Percentiles rank a stretch among this genome's conserved stretches.
phyloP scores from a whole-genome alignment of 2,888 invertebrate genomes.

The Adelognathus sp. region DNA sequence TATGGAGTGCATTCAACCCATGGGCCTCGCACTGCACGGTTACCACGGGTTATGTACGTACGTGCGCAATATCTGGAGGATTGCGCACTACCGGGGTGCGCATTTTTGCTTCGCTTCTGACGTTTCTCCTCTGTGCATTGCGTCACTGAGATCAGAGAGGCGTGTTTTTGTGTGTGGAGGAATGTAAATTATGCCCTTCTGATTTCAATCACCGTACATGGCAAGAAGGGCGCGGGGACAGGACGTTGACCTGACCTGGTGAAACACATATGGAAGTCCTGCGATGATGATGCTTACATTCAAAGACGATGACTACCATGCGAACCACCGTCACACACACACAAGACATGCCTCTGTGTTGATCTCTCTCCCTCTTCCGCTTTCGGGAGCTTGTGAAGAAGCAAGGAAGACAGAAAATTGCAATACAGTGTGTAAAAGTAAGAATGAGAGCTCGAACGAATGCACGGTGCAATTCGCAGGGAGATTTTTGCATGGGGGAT shows the following conservation, averaged over 20 bases:
- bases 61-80: constrained; percentile 74
- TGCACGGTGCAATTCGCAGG: constrained; percentile 72
- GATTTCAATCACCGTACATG: too few species aligned
- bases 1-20: constrained; percentile 59
- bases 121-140: constrained; percentile 4
- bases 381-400: not conserved
- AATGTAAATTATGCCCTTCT: too few species aligned
- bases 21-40: constrained; percentile 24
- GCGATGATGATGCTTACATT: constrained; percentile 28
- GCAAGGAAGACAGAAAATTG: constrained; percentile 30
- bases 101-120: constrained; percentile 16
- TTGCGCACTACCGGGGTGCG: constrained; percentile 61
- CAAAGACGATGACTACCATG: constrained; percentile 1
- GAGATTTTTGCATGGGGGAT: constrained; percentile 73
- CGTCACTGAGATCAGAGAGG: too few species aligned
- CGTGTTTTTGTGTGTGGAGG: too few species aligned
- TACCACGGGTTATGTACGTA: constrained; percentile 13
- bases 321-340: not conserved
- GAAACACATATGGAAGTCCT: constrained; percentile 74
- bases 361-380: not conserved
- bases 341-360: not conserved
- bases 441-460: constrained; percentile 62
- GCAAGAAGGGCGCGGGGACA: constrained; percentile 64
- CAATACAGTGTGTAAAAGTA: constrained; percentile 16
- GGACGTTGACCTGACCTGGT: constrained; percentile 82